Base-by-base conservation (phyloP, 1,140 invertebrate genomes). In the Zaprionus capensis region DNA sequence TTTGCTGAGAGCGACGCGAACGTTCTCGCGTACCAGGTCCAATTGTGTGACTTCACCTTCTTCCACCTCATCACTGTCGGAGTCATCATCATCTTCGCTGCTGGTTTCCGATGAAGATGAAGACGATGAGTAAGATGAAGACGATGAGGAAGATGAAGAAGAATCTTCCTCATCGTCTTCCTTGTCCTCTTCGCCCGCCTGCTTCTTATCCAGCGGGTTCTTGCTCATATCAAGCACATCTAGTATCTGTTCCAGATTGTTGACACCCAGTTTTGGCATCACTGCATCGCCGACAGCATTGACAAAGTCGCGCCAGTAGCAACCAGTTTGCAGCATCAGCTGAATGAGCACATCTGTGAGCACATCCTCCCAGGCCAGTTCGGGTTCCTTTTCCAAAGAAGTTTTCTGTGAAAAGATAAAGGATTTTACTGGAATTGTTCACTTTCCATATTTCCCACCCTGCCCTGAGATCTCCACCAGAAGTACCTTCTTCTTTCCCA, bases 321-420 rank as follows among this genome's bases (percentile, higher is more conserved):
- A 46, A 0, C 78, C 81, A 2, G 69, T 90, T 46, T 81, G 78
- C 31, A 90, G 31, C n/a, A 81, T 20, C n/a, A 88, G n/a, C 56
- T 81, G 74, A 4, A 90, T 31, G 28, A 88, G 26, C 9, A 65
- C 58, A 53, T 88, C 85, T 1, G 81, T 88, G 0, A 88, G 26
- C n/a, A 88, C 85, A 24, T 76, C 75, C 64, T 90, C 71, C 85
- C 84, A 90, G 0, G 31, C 26, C 5, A 66, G 71, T 1, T 81
- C 58, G 2, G 59, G 46, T 0, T 57, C 15, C 6, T 12, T 36
- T 9, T 31, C 0, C 14, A 7, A 28, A 1, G 31, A 11, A 34
- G 31, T 9, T 6, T 55, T 14, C 22, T n/a, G 53, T n/a, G 2
- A 7, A 46, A 7, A 17, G 0, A 17, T 7, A 17, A 11, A 34